phyloP scores from a whole-genome alignment of 2,113 vertebrate species.

The Grallaria varia region DNA sequence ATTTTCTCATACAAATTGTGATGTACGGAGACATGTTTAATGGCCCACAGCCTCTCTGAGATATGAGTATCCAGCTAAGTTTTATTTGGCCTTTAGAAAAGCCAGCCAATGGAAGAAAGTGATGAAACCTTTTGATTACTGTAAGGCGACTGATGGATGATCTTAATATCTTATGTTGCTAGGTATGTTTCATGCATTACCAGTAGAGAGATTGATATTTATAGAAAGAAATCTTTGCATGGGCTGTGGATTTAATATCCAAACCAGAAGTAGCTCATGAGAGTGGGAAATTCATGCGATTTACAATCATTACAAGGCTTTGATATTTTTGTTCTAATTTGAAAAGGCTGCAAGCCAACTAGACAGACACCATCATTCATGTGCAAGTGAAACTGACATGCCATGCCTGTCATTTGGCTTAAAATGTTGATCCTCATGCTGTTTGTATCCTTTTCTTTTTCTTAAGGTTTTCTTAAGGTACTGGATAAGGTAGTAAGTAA shows the following conservation, averaged over 20 bases:
- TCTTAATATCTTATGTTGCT: background rate
- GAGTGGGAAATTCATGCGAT: background rate
- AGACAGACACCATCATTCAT: background rate
- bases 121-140: conserved; percentile 1
- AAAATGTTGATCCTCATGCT: background rate
- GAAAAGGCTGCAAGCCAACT: background rate
- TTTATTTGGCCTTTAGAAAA: conserved; percentile 7
- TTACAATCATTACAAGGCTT: background rate
- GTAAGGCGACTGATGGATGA: background rate
- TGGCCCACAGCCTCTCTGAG: background rate
- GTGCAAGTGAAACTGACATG: background rate
- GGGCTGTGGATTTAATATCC: background rate
- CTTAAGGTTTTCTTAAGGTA: background rate
- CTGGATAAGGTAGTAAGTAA: background rate
- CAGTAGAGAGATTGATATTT: background rate
- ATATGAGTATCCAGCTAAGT: background rate
- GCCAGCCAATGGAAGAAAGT: background rate
- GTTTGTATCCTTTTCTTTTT: background rate
- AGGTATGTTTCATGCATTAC: background rate
- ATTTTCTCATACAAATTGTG: background rate
- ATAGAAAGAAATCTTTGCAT: background rate
- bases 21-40: background rate
- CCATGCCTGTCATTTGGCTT: background rate
- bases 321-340: background rate
- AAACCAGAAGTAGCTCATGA: background rate